These are phyloP conservation scores for Lamellibrachia satsuma DNA, from an alignment of 2,888 invertebrate species.

Conservation along the genomic window DNA sequence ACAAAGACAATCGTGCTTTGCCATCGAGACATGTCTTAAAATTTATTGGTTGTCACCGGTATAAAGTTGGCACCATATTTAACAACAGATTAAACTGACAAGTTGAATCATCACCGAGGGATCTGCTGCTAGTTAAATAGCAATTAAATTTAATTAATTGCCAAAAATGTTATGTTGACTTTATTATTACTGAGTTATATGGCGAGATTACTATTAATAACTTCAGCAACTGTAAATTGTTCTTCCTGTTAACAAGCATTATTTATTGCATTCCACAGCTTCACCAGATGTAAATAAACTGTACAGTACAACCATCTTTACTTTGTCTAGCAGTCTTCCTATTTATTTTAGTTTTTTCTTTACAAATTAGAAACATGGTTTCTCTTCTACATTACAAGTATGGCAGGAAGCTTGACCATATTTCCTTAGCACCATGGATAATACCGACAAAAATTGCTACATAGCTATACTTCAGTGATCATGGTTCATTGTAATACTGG, in stretches of 20 bases:
- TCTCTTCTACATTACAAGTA: background rate
- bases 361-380: background rate
- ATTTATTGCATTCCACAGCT: slow-evolving; percentile 11
- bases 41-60: background rate
- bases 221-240: background rate
- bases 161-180: background rate
- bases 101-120: background rate
- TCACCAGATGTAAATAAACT: background rate
- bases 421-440: background rate
- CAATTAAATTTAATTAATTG: background rate
- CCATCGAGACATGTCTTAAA: background rate
- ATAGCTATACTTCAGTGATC: background rate
- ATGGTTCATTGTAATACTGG: background rate
- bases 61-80: background rate
- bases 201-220: background rate
- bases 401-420: background rate
- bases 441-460: background rate
- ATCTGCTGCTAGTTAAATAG: background rate
- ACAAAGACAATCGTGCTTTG: background rate
- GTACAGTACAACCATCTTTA: background rate
- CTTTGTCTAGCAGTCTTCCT: background rate
- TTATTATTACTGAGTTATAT: background rate
- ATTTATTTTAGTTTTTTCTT: background rate
- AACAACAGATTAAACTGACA: background rate
- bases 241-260: background rate